Evolutionary conservation across 2,797 vertebrate species (phyloP).

Genomic region (Acrossocheilus wenchowensis): DNA sequence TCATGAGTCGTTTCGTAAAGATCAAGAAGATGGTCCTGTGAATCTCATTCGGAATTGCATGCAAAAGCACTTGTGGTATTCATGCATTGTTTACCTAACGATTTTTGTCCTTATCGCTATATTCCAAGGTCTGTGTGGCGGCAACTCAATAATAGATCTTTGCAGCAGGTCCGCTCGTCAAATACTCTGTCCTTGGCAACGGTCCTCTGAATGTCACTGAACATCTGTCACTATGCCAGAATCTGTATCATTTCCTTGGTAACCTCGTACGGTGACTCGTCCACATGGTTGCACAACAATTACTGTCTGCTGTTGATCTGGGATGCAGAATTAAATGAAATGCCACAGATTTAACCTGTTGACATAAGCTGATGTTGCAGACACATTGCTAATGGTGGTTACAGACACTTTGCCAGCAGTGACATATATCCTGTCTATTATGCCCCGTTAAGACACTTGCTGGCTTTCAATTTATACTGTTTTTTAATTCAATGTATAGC

Average conservation of each 20-base stretch:
- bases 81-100: constrained; percentile 50
- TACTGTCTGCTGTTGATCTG: constrained; percentile 53
- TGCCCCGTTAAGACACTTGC: background rate
- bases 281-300: constrained; percentile 56
- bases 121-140: constrained; percentile 54
- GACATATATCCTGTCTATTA: background rate
- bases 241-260: constrained; percentile 58
- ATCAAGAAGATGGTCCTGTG: constrained; percentile 5
- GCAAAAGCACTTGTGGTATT: constrained; percentile 22
- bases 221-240: constrained; percentile 55
- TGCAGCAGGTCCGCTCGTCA: constrained; percentile 41
- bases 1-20: background rate
- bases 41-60: constrained; percentile 23
- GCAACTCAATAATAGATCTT: constrained; percentile 50
- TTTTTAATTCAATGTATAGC: background rate
- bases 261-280: constrained; percentile 45
- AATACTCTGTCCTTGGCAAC: constrained; percentile 50
- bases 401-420: constrained; percentile 1
- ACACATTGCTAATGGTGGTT: constrained; percentile 17
- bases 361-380: constrained; percentile 35
- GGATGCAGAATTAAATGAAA: constrained; percentile 48
- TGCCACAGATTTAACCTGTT: constrained; percentile 47
- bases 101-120: constrained; percentile 55
- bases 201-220: constrained; percentile 58
- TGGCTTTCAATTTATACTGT: background rate